A percentile compares a stretch with the other conserved stretches of the same genome.
phyloP scores from a whole-genome alignment of 2,113 vertebrate genomes.

The Mola mola region DNA sequence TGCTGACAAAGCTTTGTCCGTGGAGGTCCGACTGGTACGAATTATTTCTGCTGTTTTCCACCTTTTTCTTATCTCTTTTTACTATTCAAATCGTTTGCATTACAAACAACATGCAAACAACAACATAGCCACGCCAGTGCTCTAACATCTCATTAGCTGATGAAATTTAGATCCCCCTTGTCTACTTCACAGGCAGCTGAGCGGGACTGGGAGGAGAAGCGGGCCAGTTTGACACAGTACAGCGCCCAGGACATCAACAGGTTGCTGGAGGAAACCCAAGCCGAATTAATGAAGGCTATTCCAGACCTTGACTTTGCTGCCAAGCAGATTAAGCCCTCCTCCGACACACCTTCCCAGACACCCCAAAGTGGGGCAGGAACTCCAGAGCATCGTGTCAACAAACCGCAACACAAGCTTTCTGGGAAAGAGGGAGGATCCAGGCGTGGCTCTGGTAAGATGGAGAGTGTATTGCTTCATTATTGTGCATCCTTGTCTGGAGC shows the following conservation, averaged over 20 bases:
- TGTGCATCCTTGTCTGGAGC: neutral
- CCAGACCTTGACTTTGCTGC: slow-evolving; percentile 96
- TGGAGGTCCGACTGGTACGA: slow-evolving; percentile 88
- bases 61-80: too few relatives aligned
- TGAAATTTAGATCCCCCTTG: neutral
- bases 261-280: slow-evolving; percentile 96
- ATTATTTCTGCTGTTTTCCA: neutral
- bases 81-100: neutral
- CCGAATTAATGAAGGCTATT: slow-evolving; percentile 98
- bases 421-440: slow-evolving; percentile 88
- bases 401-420: slow-evolving; percentile 88
- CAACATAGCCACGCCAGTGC: neutral
- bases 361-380: slow-evolving; percentile 70
- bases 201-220: slow-evolving; percentile 98
- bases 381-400: slow-evolving; percentile 88
- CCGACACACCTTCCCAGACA: slow-evolving; percentile 59
- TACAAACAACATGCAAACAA: neutral
- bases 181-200: slow-evolving; percentile 87
- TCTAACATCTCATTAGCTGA: neutral
- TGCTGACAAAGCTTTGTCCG: slow-evolving; percentile 88
- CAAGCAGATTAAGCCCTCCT: slow-evolving; percentile 86
- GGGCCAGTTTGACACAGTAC: slow-evolving; percentile 94
- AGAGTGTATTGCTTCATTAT: neutral
- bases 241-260: slow-evolving; percentile 98
- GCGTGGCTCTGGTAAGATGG: slow-evolving; percentile 87